These are phyloP conservation scores for Tenrec ecaudatus DNA, from an alignment of 2,113 vertebrate genomes.

Conservation along the genomic window DNA sequence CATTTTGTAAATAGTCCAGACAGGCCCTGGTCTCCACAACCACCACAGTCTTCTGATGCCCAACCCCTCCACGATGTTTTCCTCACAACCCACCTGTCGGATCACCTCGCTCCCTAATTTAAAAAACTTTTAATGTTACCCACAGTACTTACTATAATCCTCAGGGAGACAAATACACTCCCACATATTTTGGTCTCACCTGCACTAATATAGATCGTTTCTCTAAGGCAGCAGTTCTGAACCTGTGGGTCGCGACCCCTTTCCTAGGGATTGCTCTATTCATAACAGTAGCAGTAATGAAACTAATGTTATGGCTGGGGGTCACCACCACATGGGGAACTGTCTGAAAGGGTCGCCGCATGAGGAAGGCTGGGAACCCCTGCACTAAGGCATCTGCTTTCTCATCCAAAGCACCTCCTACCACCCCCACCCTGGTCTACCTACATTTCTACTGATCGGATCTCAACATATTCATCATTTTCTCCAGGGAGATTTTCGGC, in stretches of 20 bases:
- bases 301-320: too few relatives aligned
- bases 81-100: conserved; percentile 12
- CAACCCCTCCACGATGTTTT: background rate
- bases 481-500: conserved; percentile 19
- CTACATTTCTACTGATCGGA: background rate
- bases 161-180: conserved; percentile 20
- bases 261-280: too few relatives aligned
- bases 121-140: conserved; percentile 11
- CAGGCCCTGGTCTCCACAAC: background rate
- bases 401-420: background rate
- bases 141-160: background rate
- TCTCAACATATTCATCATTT: background rate
- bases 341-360: too few relatives aligned
- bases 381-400: background rate
- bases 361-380: background rate
- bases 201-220: background rate
- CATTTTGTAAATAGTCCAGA: too few relatives aligned
- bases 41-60: background rate
- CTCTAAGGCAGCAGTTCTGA: too few relatives aligned
- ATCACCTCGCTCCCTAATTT: background rate
- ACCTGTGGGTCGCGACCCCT: too few relatives aligned
- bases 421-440: background rate
- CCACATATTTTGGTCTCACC: conserved; percentile 26
- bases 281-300: too few relatives aligned
- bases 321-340: too few relatives aligned